Evolutionary conservation across 2,888 invertebrate genomes (phyloP), one percentile per base, ranked within the genome.

Genomic region (Elaeidobius kamerunicus): DNA sequence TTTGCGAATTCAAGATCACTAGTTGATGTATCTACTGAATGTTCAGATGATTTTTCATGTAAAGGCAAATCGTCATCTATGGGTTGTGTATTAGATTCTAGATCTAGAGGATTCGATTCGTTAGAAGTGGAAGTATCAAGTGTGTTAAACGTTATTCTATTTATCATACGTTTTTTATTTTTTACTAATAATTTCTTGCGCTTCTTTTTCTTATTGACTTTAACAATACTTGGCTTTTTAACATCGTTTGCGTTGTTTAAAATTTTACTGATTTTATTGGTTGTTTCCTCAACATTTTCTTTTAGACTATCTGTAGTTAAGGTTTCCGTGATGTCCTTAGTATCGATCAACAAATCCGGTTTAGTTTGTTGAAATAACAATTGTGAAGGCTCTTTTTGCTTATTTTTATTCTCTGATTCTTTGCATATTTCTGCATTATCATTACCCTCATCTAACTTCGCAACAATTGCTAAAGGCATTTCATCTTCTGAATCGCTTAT

Each of bases 401-500:
- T n/a, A n/a, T n/a, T n/a, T n/a, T n/a, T n/a, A n/a, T n/a, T n/a
- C n/a, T n/a, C n/a, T n/a, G n/a, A n/a, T n/a, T n/a, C 5, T 44
- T 20, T 14, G 2, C 15, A 15, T 20, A 16, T 16, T 23, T 19
- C 35, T 44, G 23, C 3, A 34, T 44, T 19, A 19, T 7, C 1
- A 20, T 19, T 20, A 9, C 23, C 20, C n/a, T 16, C 19, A 16
- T 52, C 44, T 15, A 32, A 18, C 23, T 58, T 60, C 11, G 57
- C 49, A 34, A 63, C 46, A 14, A 44, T 47, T 17, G 61, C 53
- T 39, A 63, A 49, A 12, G 63, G 60, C 15, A 63, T 16, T 42
- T 62, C 62, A 39, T 64, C 62, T 35, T 62, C 61, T 18, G 59
- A 57, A 45, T 62, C 63, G 30, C 57, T 50, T 3, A 18, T 2